These are phyloP conservation scores for Microctenopoma lineatum DNA, from an alignment of 2,797 vertebrate species.

Conservation along the genomic window DNA sequence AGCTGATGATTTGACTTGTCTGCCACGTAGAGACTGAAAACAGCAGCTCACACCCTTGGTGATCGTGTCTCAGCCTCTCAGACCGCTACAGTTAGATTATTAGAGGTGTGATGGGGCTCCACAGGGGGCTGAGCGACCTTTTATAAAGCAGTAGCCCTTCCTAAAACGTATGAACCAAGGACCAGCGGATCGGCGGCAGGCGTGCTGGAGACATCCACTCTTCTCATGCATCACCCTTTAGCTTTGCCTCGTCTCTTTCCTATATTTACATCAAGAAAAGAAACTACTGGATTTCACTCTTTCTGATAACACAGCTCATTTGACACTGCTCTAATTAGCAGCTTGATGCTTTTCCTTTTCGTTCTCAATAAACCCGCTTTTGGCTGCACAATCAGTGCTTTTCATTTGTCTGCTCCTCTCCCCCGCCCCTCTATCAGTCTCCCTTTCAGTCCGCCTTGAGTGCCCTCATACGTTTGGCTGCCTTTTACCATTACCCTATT, in stretches of 20 bases:
- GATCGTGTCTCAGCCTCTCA: slow-evolving; percentile 20
- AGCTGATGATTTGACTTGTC: slow-evolving; percentile 14
- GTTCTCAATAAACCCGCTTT: not conserved
- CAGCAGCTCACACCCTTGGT: slow-evolving; percentile 14
- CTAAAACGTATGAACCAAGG: slow-evolving; percentile 62
- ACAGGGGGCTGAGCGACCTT: slow-evolving; percentile 43
- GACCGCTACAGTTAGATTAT: slow-evolving; percentile 26
- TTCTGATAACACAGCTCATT: slow-evolving; percentile 43
- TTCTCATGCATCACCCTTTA: slow-evolving; percentile 42
- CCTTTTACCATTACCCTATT: slow-evolving; percentile 53
- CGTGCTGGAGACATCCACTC: slow-evolving; percentile 42
- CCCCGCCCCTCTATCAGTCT: slow-evolving; percentile 3
- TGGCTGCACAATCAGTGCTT: no score
- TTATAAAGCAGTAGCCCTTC: slow-evolving; percentile 51
- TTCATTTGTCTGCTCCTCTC: not conserved
- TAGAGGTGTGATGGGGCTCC: slow-evolving; percentile 58
- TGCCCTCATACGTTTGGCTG: slow-evolving; percentile 46
- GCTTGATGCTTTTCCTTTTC: slow-evolving; percentile 23
- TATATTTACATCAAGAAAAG: slow-evolving; percentile 39
- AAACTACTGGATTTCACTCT: slow-evolving; percentile 35
- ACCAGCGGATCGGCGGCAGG: slow-evolving; percentile 36
- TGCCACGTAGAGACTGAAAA: slow-evolving; percentile 10
- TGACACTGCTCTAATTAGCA: slow-evolving; percentile 23
- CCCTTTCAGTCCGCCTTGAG: slow-evolving; percentile 28
- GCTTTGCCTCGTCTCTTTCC: slow-evolving; percentile 22